Evolutionary conservation across 2,888 invertebrate species (phyloP).

Genomic region (Silvanus unidentatus): DNA sequence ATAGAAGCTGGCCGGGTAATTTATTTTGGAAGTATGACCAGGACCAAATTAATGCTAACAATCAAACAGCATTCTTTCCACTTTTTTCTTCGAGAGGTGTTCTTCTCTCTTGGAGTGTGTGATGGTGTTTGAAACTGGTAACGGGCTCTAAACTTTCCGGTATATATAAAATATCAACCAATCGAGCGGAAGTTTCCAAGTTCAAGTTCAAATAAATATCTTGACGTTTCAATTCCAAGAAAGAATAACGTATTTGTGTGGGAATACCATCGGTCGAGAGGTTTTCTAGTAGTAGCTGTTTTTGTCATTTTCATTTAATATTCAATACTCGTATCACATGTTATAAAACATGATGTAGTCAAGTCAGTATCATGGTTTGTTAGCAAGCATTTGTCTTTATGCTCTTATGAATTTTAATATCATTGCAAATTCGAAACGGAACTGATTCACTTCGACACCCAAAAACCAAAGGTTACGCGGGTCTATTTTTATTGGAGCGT

Average conservation of each 20-base stretch:
- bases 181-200: constrained; percentile 24
- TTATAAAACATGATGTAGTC: constrained; percentile 25
- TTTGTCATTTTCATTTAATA: constrained; percentile 18
- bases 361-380: constrained; percentile 23
- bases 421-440: constrained; percentile 5
- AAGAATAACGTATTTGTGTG: constrained; percentile 25
- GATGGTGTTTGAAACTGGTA: neutral
- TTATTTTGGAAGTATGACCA: neutral
- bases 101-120: neutral
- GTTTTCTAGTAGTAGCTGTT: constrained; percentile 4
- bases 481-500: too few species aligned
- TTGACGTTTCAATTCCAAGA: constrained; percentile 25
- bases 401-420: constrained; percentile 5
- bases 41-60: neutral
- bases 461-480: too few species aligned
- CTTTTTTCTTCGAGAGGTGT: neutral
- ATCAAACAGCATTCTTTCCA: constrained; percentile 1
- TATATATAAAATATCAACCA: constrained; percentile 3
- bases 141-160: constrained; percentile 5
- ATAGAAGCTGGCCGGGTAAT: neutral
- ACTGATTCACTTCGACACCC: constrained; percentile 1
- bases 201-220: constrained; percentile 24
- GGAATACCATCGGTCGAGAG: constrained; percentile 27
- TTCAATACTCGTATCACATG: constrained; percentile 22
- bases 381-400: constrained; percentile 22